Evolutionary conservation across 2,888 invertebrate genomes (phyloP), one percentile per base, ranked within the genome.

Genomic region (Platerodrilus igneus): DNA sequence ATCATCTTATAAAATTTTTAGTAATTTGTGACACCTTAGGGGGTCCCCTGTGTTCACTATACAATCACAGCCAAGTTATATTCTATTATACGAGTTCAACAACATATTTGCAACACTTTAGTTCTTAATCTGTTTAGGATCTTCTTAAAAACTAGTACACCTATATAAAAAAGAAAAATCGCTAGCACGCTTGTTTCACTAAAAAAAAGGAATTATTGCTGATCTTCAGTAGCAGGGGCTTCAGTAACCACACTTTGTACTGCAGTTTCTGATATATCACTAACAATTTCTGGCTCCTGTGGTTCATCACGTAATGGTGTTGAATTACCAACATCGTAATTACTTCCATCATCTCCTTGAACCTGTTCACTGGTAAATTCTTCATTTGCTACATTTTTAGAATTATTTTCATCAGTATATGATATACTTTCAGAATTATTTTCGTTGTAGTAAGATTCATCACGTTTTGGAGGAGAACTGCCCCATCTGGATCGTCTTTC

Each of bases 31-130:
- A 36, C 14, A 39, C 44, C 33, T 34, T 37, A 41, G 37, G 16
- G 31, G 60, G 59, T 63, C 57, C 63, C 63, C 64, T 66, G 66
- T 66, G 66, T 66, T 66, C 66, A 66, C 63, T 56, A 57, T 58
- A 59, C 57, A 60, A 64, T 65, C 66, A 66, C 66, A 66, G 65
- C 64, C 62, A 40, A 38, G 33, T 32, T 13, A 41, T 48, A 45
- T 46, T 46, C 32, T 51, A 35, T 35, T 44, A 48, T 38, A 45
- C 43, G 38, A 28, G 50, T n/a, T n/a, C n/a, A n/a, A 50, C 52
- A 53, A 52, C 55, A 52, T 55, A 53, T 55, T 57, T 55, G 55
- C 52, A 57, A 57, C 53, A 54, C 52, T 50, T 31, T 35, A 28
- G 32, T 35, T 31, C 34, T 37, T 27, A 21, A 28, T 28, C 9